Percentiles rank a stretch among this genome's conserved stretches.
These are phyloP conservation scores for Ophiothrix spiculata DNA, from an alignment of 35 echinoderm and acorn worm species.

Conservation along the genomic window DNA sequence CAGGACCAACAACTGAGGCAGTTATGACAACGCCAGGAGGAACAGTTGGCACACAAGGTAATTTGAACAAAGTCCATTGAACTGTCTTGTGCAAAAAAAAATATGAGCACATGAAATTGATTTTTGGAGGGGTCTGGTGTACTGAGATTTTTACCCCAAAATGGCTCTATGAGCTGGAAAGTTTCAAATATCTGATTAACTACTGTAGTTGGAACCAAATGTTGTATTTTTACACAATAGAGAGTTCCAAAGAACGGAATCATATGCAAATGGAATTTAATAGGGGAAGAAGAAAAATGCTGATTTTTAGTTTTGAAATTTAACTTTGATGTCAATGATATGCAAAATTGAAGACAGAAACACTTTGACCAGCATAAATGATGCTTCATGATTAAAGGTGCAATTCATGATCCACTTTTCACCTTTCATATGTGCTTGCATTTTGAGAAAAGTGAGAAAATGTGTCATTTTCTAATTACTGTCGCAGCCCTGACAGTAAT, in stretches of 20 bases:
- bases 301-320: not conserved
- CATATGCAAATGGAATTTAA: not conserved
- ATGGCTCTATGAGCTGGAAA: no score
- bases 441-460: no score
- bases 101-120: not conserved
- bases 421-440: no score
- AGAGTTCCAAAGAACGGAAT: not conserved
- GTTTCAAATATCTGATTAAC: not conserved
- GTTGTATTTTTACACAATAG: not conserved
- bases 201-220: not conserved
- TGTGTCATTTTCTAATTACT: no score
- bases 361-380: not conserved
- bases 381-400: no score
- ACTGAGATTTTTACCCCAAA: not conserved
- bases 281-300: not conserved
- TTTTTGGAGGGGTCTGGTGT: not conserved
- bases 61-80: not conserved
- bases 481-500: no score
- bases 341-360: not conserved
- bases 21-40: slow-evolving; percentile 32
- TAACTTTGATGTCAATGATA: not conserved
- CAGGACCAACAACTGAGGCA: not conserved
- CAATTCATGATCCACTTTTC: no score
- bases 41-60: not conserved
- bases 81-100: not conserved